Evolutionary conservation across 1,140 invertebrate species (phyloP).

Genomic region (Dreissena polymorpha): DNA sequence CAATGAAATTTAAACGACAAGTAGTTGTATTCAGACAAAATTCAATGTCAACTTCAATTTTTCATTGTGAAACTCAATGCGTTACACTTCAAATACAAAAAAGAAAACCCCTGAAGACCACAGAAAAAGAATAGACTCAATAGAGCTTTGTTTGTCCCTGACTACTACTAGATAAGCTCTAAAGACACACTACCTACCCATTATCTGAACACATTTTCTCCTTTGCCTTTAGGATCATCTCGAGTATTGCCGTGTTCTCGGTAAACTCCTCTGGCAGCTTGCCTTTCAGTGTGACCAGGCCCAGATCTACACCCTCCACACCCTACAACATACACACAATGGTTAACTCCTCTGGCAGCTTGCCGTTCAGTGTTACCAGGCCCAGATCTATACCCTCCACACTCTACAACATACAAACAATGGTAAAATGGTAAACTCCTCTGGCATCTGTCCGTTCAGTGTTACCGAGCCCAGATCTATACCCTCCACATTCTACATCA

Average conservation of each 20-base stretch:
- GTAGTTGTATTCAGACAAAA: no score
- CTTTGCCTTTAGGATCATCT: conserved; percentile 60
- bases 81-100: no score
- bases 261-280: conserved; percentile 67
- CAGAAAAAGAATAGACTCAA: no score
- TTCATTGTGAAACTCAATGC: no score
- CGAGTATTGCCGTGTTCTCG: conserved; percentile 56
- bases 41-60: no score
- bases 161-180: no score
- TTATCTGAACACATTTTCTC: neutral
- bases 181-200: no score
- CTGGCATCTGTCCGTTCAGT: conserved; percentile 62
- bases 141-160: no score
- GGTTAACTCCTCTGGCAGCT: conserved; percentile 67
- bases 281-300: conserved; percentile 61
- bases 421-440: conserved; percentile 68
- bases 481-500: conserved; percentile 55
- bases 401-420: no score
- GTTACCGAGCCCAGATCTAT: conserved; percentile 66
- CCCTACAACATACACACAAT: conserved; percentile 45
- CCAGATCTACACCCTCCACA: conserved; percentile 61
- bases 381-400: conserved; percentile 62
- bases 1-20: no score
- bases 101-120: no score
- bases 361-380: conserved; percentile 60